Base-by-base conservation (phyloP, 2,888 invertebrate genomes). In the Leptinotarsa tumamoca region DNA sequence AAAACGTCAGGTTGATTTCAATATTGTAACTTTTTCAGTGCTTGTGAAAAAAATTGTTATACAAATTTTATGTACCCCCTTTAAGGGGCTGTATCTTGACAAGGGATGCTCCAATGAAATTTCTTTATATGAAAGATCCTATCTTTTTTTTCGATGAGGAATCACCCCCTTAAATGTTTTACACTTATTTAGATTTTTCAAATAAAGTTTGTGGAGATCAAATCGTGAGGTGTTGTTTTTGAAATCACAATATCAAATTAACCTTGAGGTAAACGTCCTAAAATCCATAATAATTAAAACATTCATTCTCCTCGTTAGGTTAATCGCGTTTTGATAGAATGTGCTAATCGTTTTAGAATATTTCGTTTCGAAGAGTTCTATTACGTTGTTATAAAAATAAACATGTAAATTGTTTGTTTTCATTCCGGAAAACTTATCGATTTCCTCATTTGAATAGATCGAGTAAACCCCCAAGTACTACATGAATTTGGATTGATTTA, bases 281-380 rank as follows among this genome's bases (percentile, higher is more conserved):
- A 71, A 73, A 73, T 71, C 58, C 27, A 76, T 71, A 73, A 71
- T 73, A 76, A 76, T 76, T 67, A 70, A 73, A 71, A 17, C 49
- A 71, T 68, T 71, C 61, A 73, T 76, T 73, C 70, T 51, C 52
- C 61, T 73, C 76, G 71, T 76, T 76, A 76, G 71, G 71, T 61
- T 73, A 76, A 71, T 73, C 58, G 67, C 58, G 63, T 68, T 75
- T 75, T 71, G 58, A 71, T 43, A 75, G 68, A 75, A 67, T 68
- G 67, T 49, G 51, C 23, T 75, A 67, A 75, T 75, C 68, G 67
- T 71, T 71, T 50, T 50, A 71, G 21, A 23, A 71, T 33, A 50
- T 66, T 14, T 66, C 7, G 63, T 63, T 33, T 63, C 23, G 58
- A 58, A 17, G 43, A 63, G 33, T 63, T 43, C 43, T 33, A 17